Evolutionary conservation across 2,888 invertebrate genomes (phyloP), one percentile per base, ranked within the genome.

Genomic region (Carterocephalus palaemon): DNA sequence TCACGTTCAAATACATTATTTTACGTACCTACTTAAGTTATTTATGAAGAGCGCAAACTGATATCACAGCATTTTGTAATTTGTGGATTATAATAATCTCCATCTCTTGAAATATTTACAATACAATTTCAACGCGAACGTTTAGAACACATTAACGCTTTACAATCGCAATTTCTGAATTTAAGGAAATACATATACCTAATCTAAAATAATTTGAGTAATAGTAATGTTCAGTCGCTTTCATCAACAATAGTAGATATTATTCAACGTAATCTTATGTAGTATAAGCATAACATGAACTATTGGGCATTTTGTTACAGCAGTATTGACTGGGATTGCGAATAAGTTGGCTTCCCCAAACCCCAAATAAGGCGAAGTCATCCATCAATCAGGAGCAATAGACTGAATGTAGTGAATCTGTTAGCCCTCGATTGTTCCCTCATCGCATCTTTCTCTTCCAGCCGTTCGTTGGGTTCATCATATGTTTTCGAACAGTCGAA

Each of bases 31-130:
- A 46, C 49, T 32, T 41, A 40, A 37, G 20, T 29, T 45, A 51
- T 46, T 38, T 43, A 38, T 38, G 53, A 46, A 56, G 48, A 76
- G 75, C 69, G 64, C 74, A 70, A 80, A 82, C 80, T 77, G 78
- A 82, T 85, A 85, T 85, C 85, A 85, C 85, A 85, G 85, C 82
- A 78, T 78, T 83, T 81, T 75, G 69, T 75, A 76, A 59, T 71
- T 68, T 68, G 69, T 75, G 73, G 56, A 60, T 63, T 59, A 62
- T 62, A 70, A 72, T 70, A 73, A 57, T 67, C 60, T 62, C 52
- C 46, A 39, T 56, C 47, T 55, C 51, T 62, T 64, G 63, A 65
- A 67, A 66, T 72, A 64, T 68, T 64, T 64, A 62, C 61, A 62
- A 24, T 37, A 43, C 37, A 31, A 32, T 49, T 26, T 42, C 38